A percentile compares a stretch with the other conserved stretches of the same genome.
Evolutionary conservation across 2,888 invertebrate genomes (phyloP).

Genomic region (Neuroscelio doddi): DNA sequence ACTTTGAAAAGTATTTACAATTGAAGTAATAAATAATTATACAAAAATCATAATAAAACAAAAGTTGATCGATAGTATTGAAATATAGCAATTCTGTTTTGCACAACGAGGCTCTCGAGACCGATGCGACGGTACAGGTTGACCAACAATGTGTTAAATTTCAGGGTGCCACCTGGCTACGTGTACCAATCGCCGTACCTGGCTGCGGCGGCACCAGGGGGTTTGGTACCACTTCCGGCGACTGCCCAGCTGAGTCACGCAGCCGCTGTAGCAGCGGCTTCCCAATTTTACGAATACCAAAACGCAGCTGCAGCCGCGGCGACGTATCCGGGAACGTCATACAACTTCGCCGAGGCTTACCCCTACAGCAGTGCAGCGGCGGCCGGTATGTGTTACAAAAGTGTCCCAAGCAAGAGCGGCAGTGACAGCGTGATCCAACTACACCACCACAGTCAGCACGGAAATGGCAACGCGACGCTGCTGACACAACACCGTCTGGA

Average conservation of each 20-base stretch:
- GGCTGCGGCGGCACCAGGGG: conserved; percentile 77
- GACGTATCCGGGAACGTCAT: conserved; percentile 82
- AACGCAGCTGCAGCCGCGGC: conserved; percentile 81
- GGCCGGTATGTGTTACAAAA: conserved; percentile 75
- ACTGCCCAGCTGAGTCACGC: conserved; percentile 80
- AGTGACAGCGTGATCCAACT: conserved; percentile 56
- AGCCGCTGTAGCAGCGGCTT: conserved; percentile 85
- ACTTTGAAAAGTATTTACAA: no score
- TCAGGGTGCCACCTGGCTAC: conserved; percentile 84
- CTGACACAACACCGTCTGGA: conserved; percentile 61
- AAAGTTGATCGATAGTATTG: no score
- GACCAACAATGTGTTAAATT: conserved; percentile 53
- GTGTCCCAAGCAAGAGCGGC: conserved; percentile 57
- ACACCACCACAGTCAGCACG: conserved; percentile 53
- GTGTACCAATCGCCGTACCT: conserved; percentile 84
- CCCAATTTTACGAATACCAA: conserved; percentile 88
- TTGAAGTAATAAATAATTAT: no score
- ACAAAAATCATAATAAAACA: no score
- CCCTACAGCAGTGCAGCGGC: conserved; percentile 78
- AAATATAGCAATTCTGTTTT: no score
- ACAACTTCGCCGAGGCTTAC: conserved; percentile 82
- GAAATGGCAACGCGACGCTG: conserved; percentile 56
- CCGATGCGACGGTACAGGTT: conserved; percentile 4
- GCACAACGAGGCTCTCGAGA: conserved; percentile 40
- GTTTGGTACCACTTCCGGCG: conserved; percentile 78